A percentile compares a stretch with the other conserved stretches of the same genome.
Evolutionary conservation across 2,113 vertebrate species (phyloP).

Genomic region (Empidonax traillii): DNA sequence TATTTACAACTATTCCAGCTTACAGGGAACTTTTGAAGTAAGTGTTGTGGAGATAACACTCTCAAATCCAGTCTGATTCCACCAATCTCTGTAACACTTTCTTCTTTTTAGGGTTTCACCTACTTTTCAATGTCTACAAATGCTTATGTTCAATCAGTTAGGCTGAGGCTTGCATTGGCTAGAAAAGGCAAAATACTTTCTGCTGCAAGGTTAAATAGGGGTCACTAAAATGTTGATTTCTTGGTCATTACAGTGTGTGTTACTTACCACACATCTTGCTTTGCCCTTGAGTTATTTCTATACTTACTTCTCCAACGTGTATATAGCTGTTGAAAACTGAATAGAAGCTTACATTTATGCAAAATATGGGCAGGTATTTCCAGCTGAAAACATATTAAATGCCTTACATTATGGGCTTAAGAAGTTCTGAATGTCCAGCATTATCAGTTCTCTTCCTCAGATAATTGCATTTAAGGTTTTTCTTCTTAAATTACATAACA

Average conservation of each 20-base stretch:
- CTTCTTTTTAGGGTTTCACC: not conserved
- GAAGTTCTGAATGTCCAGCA: not conserved
- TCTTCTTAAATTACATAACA: not conserved
- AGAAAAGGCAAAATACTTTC: not conserved
- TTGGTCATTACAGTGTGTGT: not conserved
- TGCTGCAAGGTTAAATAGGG: not conserved
- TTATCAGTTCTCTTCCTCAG: not conserved
- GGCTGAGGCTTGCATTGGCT: not conserved
- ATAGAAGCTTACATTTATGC: not conserved
- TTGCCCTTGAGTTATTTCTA: not conserved
- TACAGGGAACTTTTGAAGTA: not conserved
- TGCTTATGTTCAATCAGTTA: not conserved
- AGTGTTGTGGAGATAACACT: not conserved
- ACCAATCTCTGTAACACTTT: not conserved
- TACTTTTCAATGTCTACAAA: not conserved
- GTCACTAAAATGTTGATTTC: not conserved
- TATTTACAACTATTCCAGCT: not conserved
- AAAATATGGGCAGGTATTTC: not conserved
- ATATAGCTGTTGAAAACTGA: not conserved
- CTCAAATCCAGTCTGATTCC: not conserved
- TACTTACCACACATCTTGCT: not conserved
- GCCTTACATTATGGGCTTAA: not conserved
- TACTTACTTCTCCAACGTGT: not conserved
- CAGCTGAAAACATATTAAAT: not conserved
- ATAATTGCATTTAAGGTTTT: constrained; percentile 35